Conservation (phyloP, 2,113 vertebrate genomes). For the Zeus faber region DNA sequence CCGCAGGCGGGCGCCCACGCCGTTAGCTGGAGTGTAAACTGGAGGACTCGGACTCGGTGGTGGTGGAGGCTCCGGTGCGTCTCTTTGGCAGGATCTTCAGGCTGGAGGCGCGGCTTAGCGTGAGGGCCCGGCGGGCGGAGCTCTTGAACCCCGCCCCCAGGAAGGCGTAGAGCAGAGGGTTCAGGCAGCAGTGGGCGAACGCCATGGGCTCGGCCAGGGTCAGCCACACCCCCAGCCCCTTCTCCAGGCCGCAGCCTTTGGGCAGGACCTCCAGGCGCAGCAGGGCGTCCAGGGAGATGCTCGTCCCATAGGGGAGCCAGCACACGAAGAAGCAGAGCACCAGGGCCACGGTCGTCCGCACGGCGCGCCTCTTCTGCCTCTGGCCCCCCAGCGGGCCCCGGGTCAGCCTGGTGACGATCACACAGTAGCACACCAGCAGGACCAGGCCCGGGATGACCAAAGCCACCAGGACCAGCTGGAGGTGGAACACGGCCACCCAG, state of each 20-base stretch:
- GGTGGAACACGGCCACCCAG: slow-evolving; percentile 87
- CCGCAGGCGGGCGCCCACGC: too few species aligned
- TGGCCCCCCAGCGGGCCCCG: slow-evolving; percentile 89
- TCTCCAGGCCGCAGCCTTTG: slow-evolving; percentile 81
- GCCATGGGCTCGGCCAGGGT: slow-evolving; percentile 90
- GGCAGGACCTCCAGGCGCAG: slow-evolving; percentile 83
- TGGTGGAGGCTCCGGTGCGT: slow-evolving; percentile 88
- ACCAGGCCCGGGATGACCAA: slow-evolving; percentile 90
- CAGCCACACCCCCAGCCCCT: slow-evolving; percentile 83
- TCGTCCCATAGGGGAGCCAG: slow-evolving; percentile 92
- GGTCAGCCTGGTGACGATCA: slow-evolving; percentile 92
- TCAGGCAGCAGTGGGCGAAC: slow-evolving; percentile 96
- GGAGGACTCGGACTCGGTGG: slow-evolving; percentile 95
- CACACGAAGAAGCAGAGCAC: slow-evolving; percentile 94
- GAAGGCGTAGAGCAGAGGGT: slow-evolving; percentile 96
- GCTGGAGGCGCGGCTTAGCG: slow-evolving; percentile 89
- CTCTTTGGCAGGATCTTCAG: slow-evolving; percentile 91
- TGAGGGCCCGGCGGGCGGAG: slow-evolving; percentile 89
- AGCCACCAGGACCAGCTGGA: slow-evolving; percentile 92
- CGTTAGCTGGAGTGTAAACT: slow-evolving; percentile 98
- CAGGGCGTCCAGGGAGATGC: slow-evolving; percentile 88
- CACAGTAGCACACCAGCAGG: slow-evolving; percentile 92
- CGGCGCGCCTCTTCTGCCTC: slow-evolving; percentile 92
- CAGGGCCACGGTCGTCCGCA: slow-evolving; percentile 92
- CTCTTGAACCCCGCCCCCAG: slow-evolving; percentile 96